A percentile compares a stretch with the other conserved stretches of the same genome.
These are phyloP conservation scores for Amazona guildingii DNA, from an alignment of 2,113 vertebrate species.

Conservation along the genomic window DNA sequence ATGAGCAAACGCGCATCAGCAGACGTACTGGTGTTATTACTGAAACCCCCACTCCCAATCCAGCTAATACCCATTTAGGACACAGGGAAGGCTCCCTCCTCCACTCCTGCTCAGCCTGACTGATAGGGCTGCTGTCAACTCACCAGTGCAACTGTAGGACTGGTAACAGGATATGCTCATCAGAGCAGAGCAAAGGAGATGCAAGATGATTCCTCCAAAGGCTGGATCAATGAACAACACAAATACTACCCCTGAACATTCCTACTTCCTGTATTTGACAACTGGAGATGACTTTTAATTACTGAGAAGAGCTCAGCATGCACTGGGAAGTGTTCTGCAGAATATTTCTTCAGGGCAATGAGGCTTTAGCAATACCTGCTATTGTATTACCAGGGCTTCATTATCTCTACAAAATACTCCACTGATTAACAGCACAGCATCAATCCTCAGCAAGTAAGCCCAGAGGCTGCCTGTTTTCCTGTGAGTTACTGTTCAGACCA, in stretches of 20 bases:
- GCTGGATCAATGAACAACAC: conserved; percentile 46
- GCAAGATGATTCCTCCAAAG: conserved; percentile 21
- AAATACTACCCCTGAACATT: conserved; percentile 39
- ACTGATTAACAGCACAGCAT: not conserved
- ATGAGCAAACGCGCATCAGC: not conserved
- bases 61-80: not conserved
- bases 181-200: conserved; percentile 15
- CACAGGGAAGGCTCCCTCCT: not conserved
- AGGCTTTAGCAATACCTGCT: conserved; percentile 56
- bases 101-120: not conserved
- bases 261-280: conserved; percentile 42
- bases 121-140: not conserved
- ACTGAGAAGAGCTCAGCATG: conserved; percentile 48
- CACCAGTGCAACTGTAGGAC: not conserved
- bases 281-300: conserved; percentile 58
- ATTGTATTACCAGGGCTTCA: conserved; percentile 29
- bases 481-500: not conserved
- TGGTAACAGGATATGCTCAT: not conserved
- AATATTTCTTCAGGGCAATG: conserved; percentile 57
- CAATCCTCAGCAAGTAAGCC: conserved; percentile 9
- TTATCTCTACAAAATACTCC: conserved; percentile 44
- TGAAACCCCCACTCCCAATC: not conserved
- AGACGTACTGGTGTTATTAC: not conserved
- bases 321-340: not conserved
- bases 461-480: not conserved